Conservation (phyloP, 2,888 invertebrate genomes). For the Phyllotreta striolata region DNA sequence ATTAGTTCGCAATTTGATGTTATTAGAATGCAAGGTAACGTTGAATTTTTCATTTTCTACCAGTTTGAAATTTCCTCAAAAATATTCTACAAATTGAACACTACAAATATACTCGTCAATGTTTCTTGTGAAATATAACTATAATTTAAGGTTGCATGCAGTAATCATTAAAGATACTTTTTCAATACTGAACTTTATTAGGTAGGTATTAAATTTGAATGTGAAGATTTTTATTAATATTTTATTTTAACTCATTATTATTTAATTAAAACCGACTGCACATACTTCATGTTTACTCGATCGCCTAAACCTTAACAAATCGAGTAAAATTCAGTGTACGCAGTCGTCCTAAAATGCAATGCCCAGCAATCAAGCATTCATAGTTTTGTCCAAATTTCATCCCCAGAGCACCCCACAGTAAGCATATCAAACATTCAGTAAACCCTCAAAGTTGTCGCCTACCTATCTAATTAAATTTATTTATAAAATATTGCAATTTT, state of each 20-base stretch:
- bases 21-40: background rate
- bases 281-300: constrained; percentile 29
- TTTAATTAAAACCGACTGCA: constrained; percentile 46
- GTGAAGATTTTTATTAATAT: constrained; percentile 41
- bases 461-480: too few species aligned
- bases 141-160: constrained; percentile 52
- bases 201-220: constrained; percentile 33
- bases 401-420: too few species aligned
- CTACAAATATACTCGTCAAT: constrained; percentile 51
- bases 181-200: constrained; percentile 46
- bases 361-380: too few species aligned
- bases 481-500: too few species aligned
- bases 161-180: constrained; percentile 44
- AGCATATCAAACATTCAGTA: too few species aligned
- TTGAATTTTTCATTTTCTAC: constrained; percentile 6
- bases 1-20: background rate
- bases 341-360: too few species aligned
- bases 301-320: too few species aligned
- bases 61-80: constrained; percentile 20
- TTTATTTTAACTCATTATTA: constrained; percentile 35
- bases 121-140: constrained; percentile 48
- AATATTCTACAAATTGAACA: constrained; percentile 33
- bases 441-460: too few species aligned
- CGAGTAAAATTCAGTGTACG: too few species aligned
- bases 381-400: too few species aligned